Percentiles rank a stretch among this genome's conserved stretches.
phyloP scores from a whole-genome alignment of 2,797 vertebrate species.

The Hirundo rustica region DNA sequence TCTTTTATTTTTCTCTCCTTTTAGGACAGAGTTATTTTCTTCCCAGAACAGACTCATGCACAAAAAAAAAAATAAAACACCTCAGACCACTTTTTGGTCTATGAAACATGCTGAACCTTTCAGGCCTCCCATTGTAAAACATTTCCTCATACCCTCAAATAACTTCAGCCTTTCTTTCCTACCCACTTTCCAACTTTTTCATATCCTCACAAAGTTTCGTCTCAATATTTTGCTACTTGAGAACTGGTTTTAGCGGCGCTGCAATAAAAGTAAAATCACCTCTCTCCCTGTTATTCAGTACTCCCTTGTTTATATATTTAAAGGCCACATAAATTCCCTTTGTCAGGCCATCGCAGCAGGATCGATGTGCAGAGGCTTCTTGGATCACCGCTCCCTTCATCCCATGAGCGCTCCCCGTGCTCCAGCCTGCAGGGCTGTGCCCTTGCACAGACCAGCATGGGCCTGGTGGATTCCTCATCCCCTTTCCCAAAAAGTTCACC shows the following conservation, averaged over 20 bases:
- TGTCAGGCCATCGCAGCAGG: not conserved
- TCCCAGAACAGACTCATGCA: not conserved
- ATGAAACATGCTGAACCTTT: not conserved
- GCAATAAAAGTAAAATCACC: not conserved
- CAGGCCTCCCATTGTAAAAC: not conserved
- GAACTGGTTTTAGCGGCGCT: not conserved
- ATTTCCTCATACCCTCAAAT: not conserved
- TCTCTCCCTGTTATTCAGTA: slow-evolving; percentile 1
- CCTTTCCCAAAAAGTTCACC: not conserved
- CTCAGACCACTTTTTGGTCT: not conserved
- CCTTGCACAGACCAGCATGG: fast-evolving
- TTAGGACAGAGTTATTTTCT: not conserved
- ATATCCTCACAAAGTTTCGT: not conserved
- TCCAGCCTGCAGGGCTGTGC: not conserved
- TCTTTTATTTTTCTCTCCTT: not conserved
- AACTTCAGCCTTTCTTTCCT: not conserved
- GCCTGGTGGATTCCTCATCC: not conserved
- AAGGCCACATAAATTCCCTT: not conserved
- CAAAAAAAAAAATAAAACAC: not conserved
- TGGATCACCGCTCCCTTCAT: not conserved
- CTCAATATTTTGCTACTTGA: not conserved
- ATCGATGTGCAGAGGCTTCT: not conserved
- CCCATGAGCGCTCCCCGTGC: fast-evolving
- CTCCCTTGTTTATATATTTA: not conserved
- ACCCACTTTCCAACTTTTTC: not conserved